Base-by-base conservation (phyloP, 2,888 invertebrate species). In the Mechanitis messenoides region DNA sequence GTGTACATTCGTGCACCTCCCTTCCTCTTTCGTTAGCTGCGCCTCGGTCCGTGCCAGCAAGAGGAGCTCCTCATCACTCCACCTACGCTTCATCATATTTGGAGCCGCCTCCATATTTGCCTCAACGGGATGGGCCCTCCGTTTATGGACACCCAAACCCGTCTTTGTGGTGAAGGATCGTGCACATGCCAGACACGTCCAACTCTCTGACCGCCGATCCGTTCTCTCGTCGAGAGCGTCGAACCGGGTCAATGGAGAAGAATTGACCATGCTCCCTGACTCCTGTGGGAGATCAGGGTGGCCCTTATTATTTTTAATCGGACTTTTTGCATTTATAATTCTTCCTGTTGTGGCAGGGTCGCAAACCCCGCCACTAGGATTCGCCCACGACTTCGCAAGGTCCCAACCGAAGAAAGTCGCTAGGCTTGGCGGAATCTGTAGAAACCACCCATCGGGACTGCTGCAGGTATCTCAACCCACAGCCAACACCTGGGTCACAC, bases 251-350 rank as follows among this genome's bases (percentile, higher is more conserved):
- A 6, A 61, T 47, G 54, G 45, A 53, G 59, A 62, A 33, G 53
- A 35, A 53, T 45, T 55, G 55, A 54, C 64, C 59, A 33, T 63
- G 62, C 62, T 55, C 63, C 63, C 64, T 59, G 65, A 50, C 62
- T 68, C 68, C 68, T 59, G 67, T 66, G 66, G 65, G 60, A 63
- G 67, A 61, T 46, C 66, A 55, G 65, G 66, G 57, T 45, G 62
- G 58, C 42, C 56, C 47, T 20, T 1, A 20, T n/a, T n/a, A n/a
- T n/a, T 20, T 20, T 4, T 20, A 3, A n/a, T 47, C 1, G 1
- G 47, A 20, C 38, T 50, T 42, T 11, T 57, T 59, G 61, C 63
- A 58, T 31, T 12, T 9, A 9, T 0, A n/a, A 7, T 20, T 20
- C 28, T 55, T 50, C 56, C 57, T 33, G 12, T 6, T 47, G 60